Base-by-base conservation (phyloP, 2,797 vertebrate genomes). In the Chelonia mydas region DNA sequence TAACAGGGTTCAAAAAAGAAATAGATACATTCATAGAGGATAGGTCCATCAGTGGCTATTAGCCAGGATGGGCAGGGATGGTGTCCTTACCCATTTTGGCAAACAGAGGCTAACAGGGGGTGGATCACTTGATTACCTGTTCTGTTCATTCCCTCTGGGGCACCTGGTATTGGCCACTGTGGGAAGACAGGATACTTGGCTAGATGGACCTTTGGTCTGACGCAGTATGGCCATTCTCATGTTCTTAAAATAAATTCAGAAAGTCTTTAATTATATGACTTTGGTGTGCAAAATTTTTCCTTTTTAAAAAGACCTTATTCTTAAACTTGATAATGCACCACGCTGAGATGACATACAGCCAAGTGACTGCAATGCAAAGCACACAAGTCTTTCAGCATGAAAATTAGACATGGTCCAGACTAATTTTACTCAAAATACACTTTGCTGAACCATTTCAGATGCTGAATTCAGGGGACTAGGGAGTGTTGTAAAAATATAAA, bases 281-380 rank as follows among this genome's bases (percentile, higher is more conserved):
- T 23, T 51, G 84, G 57, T 31, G 82, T 86, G 59, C 13, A 80
- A 89, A 79, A 57, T 72, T 87, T 87, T 92, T 84, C 5, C 33
- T 82, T 87, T 81, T 68, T 72, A 23, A 31, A 23, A 86, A 94
- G 84, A 79, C 2, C 54, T 88, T 92, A 76, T 10, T 79, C 31
- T 84, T 92, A 72, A 90, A 88, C 57, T 81, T 87, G n/a, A 83
- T 77, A 80, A 88, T 72, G 41, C 65, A 81, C 7, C 59, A 76
- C 78, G 78, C 41, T 86, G 80, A 92, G 72, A 90, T 3, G 12
- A 79, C 27, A 55, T 21, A 51, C 5, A 85, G 27, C 51, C 6
- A 54, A 88, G 41, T 72, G 25, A 68, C 47, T 90, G 92, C 91
- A 54, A 94, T 93, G 83, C 84, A 88, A 92, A 96, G 33, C 4